These are phyloP conservation scores for Oreohelix idahoensis DNA, from an alignment of 1,140 invertebrate species.

Conservation along the genomic window DNA sequence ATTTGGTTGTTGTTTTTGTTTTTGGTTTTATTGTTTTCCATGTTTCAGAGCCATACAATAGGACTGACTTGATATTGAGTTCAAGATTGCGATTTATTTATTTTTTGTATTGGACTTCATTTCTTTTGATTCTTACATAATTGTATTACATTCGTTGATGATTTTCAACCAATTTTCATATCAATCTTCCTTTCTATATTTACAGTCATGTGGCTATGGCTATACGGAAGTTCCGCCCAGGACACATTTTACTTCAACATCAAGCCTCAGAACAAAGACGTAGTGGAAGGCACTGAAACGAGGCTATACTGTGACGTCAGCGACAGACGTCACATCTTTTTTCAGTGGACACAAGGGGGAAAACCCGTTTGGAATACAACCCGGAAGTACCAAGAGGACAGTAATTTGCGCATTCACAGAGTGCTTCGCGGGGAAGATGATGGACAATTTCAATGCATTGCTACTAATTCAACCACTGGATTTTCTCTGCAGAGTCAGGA, in stretches of 20 bases:
- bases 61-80: too few species aligned
- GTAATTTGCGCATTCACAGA: constrained; percentile 77
- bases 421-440: constrained; percentile 72
- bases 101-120: too few species aligned
- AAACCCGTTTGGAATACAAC: constrained; percentile 77
- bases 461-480: constrained; percentile 77
- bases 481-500: constrained; percentile 70
- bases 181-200: background rate
- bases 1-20: too few species aligned
- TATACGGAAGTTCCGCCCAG: constrained; percentile 51
- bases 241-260: constrained; percentile 78
- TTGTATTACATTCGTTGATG: too few species aligned
- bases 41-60: too few species aligned
- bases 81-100: too few species aligned
- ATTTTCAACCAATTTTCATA: too few species aligned
- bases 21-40: too few species aligned
- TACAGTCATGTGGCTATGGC: background rate
- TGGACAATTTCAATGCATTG: constrained; percentile 79
- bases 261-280: constrained; percentile 74
- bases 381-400: constrained; percentile 77
- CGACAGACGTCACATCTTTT: constrained; percentile 74
- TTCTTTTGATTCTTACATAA: too few species aligned
- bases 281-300: constrained; percentile 76
- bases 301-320: constrained; percentile 78
- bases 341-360: constrained; percentile 78